Conservation (phyloP, 2,797 vertebrate species). For the Lacerta agilis region DNA sequence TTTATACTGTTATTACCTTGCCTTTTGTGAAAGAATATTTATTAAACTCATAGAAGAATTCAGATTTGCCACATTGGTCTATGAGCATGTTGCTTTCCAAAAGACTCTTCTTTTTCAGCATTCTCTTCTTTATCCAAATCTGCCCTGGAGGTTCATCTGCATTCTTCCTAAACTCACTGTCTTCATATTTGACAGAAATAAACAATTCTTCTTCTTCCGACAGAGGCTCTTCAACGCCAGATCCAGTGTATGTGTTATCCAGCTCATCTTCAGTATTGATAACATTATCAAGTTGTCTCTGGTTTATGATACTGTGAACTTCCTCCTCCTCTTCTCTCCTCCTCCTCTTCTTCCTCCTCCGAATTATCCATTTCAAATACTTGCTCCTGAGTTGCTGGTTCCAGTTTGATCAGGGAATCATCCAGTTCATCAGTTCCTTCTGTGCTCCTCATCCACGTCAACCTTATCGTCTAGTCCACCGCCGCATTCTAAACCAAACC, state of each 20-base stretch:
- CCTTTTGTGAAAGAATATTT: slow-evolving; percentile 89
- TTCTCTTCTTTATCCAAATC: slow-evolving; percentile 62
- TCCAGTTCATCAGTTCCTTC: slow-evolving; percentile 74
- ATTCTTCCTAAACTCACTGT: slow-evolving; percentile 48
- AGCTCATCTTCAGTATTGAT: slow-evolving; percentile 81
- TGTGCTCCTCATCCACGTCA: slow-evolving; percentile 65
- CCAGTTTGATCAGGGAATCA: slow-evolving; percentile 60
- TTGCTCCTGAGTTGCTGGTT: slow-evolving; percentile 11
- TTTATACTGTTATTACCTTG: slow-evolving; percentile 82
- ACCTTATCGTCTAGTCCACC: slow-evolving; percentile 50
- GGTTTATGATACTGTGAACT: slow-evolving; percentile 46
- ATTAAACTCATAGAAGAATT: slow-evolving; percentile 85
- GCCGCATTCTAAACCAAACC: slow-evolving; percentile 63
- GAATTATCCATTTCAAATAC: slow-evolving; percentile 62
- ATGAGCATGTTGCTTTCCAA: slow-evolving; percentile 67
- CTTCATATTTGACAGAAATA: slow-evolving; percentile 47
- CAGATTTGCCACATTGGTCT: slow-evolving; percentile 52
- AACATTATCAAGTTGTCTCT: slow-evolving; percentile 69
- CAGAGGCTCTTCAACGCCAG: slow-evolving; percentile 82
- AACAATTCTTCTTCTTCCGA: slow-evolving; percentile 82
- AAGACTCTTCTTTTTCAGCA: slow-evolving; percentile 61
- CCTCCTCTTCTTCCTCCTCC: slow-evolving; percentile 71
- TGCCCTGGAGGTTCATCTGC: slow-evolving; percentile 27
- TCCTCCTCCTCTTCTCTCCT: slow-evolving; percentile 70
- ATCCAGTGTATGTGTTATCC: slow-evolving; percentile 79